phyloP scores from a whole-genome alignment of 2,797 vertebrate genomes.

The Notolabrus celidotus region DNA sequence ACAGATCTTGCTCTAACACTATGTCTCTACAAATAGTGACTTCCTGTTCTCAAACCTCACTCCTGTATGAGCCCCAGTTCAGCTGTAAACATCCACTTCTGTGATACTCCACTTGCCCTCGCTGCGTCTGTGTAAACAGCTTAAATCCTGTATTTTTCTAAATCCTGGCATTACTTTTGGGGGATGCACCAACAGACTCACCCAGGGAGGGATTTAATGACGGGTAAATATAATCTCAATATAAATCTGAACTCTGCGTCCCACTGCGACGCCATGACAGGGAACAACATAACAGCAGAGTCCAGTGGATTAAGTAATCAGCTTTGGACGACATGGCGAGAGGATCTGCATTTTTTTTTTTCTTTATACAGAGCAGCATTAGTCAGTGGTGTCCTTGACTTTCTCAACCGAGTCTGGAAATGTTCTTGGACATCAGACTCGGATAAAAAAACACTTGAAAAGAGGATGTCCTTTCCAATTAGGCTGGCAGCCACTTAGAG shows the following conservation, averaged over 20 bases:
- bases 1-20: too few species aligned
- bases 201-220: slow-evolving; percentile 51
- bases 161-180: slow-evolving; percentile 68
- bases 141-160: slow-evolving; percentile 62
- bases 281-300: background rate
- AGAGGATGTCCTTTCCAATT: background rate
- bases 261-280: background rate
- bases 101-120: slow-evolving; percentile 43
- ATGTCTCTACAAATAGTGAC: too few species aligned
- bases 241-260: slow-evolving; percentile 45
- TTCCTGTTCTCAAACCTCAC: slow-evolving; percentile 28
- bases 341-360: background rate
- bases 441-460: background rate
- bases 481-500: background rate
- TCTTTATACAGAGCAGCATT: background rate
- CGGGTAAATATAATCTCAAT: slow-evolving; percentile 61
- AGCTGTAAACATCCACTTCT: slow-evolving; percentile 20
- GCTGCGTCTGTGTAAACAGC: slow-evolving; percentile 54
- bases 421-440: background rate
- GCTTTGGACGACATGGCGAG: background rate
- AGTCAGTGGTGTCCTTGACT: background rate
- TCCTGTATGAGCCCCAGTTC: slow-evolving; percentile 21
- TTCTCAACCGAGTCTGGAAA: background rate
- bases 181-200: slow-evolving; percentile 52
- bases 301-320: background rate